Evolutionary conservation across 1,140 invertebrate species (phyloP), one percentile per base, ranked within the genome.

Genomic region (Pseudomyrmex sp.): DNA sequence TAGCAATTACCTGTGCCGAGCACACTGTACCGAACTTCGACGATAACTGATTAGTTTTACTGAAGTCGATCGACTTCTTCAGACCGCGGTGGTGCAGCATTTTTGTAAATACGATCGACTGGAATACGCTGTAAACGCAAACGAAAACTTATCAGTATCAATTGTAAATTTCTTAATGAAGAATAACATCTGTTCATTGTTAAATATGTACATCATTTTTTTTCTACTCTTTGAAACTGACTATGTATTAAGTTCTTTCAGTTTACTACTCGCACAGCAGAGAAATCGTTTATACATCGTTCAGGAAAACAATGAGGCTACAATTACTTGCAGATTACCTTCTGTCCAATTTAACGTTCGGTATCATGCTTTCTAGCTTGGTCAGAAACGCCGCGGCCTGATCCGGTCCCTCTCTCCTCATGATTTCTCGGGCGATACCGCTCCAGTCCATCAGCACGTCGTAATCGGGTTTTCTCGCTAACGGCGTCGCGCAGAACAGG

Each of bases 71-170:
- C 10, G 85, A 83, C 80, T 91, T 86, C 2, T 90, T 89, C 44
- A 93, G 56, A 48, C 92, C 93, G 87, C 92, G 89, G 10, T 85
- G 91, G 74, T 91, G 85, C 35, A 95, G 72, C 73, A 95, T 92
- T 87, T 93, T 93, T 23, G 93, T 91, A 85, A 94, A 94, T 84
- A 95, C 87, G 0, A 94, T 85, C 15, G 93, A 92, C n/a, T 93
- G 91, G 83, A 93, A 94, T 44, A 94, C 85, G 54, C 94, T 95
- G 76, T 23, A 92, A 92, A 72, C 80, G 85, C 59, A 59, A 18
- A 10, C 44, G 18, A 70, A 13, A 48, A n/a, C 23, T 69, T 20
- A 58, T 69, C n/a, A 23, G 23, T 52, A 35, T 2, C 20, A 26
- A n/a, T n/a, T n/a, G 8, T 5, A 10, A 72, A 46, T 72, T 23